phyloP scores from a whole-genome alignment of 2,113 vertebrate species.

The Odobenus rosmarus region DNA sequence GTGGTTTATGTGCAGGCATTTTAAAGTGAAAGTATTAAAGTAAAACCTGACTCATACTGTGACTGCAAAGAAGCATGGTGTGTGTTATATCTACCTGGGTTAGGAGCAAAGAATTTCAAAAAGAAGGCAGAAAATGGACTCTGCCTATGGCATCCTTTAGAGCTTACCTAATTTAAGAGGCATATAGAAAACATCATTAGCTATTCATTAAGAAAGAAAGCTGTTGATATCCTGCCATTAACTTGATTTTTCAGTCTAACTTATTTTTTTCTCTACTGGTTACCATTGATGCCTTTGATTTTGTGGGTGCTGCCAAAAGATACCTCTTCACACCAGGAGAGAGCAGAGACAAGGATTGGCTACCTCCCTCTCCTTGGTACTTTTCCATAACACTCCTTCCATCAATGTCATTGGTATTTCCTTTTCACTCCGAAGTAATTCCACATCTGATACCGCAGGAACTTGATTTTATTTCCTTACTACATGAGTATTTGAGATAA shows the following conservation, averaged over 20 bases:
- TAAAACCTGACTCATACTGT: slow-evolving; percentile 1
- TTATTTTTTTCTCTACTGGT: neutral
- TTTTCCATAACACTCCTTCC: slow-evolving; percentile 53
- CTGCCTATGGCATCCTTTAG: neutral
- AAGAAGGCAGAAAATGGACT: neutral
- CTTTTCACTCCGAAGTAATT: slow-evolving; percentile 14
- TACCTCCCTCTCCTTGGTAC: neutral
- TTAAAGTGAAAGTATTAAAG: slow-evolving; percentile 14
- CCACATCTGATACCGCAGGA: slow-evolving; percentile 54
- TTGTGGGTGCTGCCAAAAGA: neutral
- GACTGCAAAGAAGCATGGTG: neutral
- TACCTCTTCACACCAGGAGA: neutral
- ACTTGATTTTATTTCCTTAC: slow-evolving; percentile 48
- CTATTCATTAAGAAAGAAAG: slow-evolving; percentile 54
- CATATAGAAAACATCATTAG: slow-evolving; percentile 48
- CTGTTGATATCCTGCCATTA: slow-evolving; percentile 57
- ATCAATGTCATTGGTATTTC: neutral
- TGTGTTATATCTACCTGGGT: neutral
- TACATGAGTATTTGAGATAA: neutral
- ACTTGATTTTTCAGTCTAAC: slow-evolving; percentile 57
- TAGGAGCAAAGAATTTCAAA: slow-evolving; percentile 27
- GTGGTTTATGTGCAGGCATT: neutral
- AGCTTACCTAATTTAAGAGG: slow-evolving; percentile 64
- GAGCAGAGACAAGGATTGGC: neutral
- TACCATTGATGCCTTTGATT: slow-evolving; percentile 44